These are phyloP conservation scores for Diadegma fenestrale DNA, from an alignment of 2,888 invertebrate genomes.

Conservation along the genomic window DNA sequence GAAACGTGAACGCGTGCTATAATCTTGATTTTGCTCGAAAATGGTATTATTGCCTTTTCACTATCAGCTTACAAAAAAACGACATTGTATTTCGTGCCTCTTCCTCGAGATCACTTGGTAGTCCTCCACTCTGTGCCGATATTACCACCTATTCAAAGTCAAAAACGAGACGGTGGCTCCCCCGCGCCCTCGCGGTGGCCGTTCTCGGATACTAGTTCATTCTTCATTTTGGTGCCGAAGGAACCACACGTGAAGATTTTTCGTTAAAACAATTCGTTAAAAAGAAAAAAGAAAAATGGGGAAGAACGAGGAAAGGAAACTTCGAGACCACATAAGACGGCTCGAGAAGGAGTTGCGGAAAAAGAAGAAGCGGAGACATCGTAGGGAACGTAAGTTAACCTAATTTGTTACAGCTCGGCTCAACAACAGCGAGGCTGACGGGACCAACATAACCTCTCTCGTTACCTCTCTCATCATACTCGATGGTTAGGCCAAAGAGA, in stretches of 20 bases:
- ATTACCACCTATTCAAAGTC: too few relatives aligned
- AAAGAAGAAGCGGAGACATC: constrained; percentile 26
- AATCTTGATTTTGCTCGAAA: too few relatives aligned
- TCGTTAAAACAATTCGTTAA: too few relatives aligned
- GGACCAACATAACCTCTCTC: too few relatives aligned
- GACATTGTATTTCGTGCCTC: constrained; percentile 63
- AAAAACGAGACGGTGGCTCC: too few relatives aligned
- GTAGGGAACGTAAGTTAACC: constrained; percentile 31
- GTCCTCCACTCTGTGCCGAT: too few relatives aligned
- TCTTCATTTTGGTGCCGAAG: constrained; percentile 22
- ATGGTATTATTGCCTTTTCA: too few relatives aligned
- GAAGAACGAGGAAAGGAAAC: constrained; percentile 18
- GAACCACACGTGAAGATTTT: too few relatives aligned
- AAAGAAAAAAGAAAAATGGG: constrained; percentile 15
- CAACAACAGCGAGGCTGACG: constrained; percentile 25
- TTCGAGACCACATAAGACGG: constrained; percentile 31
- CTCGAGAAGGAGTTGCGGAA: constrained; percentile 28
- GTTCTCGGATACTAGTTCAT: constrained; percentile 21
- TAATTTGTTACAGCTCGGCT: constrained; percentile 29
- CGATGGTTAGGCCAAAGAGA: constrained; percentile 43
- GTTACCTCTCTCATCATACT: constrained; percentile 30
- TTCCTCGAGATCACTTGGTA: constrained; percentile 64
- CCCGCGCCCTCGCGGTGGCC: too few relatives aligned
- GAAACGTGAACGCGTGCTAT: too few relatives aligned
- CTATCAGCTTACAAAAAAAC: too few relatives aligned